Evolutionary conservation across 1,140 invertebrate genomes (phyloP).

Genomic region (Zaprionus vittiger): DNA sequence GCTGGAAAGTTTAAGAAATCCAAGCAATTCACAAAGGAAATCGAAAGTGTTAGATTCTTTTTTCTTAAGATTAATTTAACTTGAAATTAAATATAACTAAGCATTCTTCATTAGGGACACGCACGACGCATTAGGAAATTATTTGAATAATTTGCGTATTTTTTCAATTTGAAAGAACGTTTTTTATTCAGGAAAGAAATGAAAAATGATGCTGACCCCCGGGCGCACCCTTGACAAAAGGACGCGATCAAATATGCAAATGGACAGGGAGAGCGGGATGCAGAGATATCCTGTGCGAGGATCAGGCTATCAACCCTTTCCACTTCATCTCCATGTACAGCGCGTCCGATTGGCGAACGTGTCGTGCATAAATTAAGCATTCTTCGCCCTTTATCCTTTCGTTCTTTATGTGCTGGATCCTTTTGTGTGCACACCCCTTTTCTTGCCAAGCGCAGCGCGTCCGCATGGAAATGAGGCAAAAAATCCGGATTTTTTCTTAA

Average conservation of each 20-base stretch:
- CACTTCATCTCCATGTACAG: background rate
- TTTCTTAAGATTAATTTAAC: background rate
- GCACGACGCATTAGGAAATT: slow-evolving; percentile 27
- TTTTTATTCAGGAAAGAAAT: slow-evolving; percentile 53
- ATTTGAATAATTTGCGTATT: slow-evolving; percentile 58
- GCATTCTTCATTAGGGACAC: background rate
- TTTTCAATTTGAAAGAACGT: slow-evolving; percentile 52
- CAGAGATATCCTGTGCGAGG: slow-evolving; percentile 59
- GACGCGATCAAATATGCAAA: slow-evolving; percentile 77
- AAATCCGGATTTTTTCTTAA: slow-evolving; percentile 78
- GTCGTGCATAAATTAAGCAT: slow-evolving; percentile 78
- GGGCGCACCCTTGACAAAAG: slow-evolving; percentile 59
- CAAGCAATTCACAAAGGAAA: too few species aligned
- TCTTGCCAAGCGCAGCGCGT: slow-evolving; percentile 55
- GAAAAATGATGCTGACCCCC: slow-evolving; percentile 81
- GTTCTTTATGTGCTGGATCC: slow-evolving; percentile 50
- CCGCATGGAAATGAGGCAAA: slow-evolving; percentile 83
- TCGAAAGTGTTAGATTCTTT: too few species aligned
- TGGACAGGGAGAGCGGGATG: slow-evolving; percentile 34
- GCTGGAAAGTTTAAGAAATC: too few species aligned
- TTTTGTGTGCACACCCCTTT: slow-evolving; percentile 45
- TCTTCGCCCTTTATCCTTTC: slow-evolving; percentile 54
- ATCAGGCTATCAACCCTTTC: slow-evolving; percentile 67
- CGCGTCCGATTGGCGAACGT: slow-evolving; percentile 76
- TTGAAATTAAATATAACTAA: background rate